A percentile compares a stretch with the other conserved stretches of the same genome.
These are phyloP conservation scores for Bembecia ichneumoniformis DNA, from an alignment of 2,888 invertebrate species.

Conservation along the genomic window DNA sequence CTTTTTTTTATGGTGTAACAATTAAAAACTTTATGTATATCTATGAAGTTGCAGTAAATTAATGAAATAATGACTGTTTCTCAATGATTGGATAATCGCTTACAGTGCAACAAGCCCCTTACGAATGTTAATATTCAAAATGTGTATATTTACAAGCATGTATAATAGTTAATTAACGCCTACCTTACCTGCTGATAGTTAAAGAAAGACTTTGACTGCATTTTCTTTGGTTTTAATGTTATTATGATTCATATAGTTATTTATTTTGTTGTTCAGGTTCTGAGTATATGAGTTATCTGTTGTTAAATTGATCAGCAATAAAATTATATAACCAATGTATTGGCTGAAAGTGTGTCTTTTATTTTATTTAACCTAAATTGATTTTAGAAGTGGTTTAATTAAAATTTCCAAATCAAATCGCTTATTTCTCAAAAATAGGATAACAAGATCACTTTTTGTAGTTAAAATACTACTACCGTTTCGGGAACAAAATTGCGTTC, in stretches of 20 bases:
- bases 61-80: no score
- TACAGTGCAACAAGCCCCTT: no score
- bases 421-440: no score
- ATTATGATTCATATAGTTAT: conserved; percentile 63
- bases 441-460: no score
- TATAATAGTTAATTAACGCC: conserved; percentile 21
- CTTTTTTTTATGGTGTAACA: not conserved
- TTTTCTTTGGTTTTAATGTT: conserved; percentile 34
- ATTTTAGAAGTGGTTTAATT: no score
- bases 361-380: not conserved
- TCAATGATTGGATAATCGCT: no score
- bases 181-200: conserved; percentile 25
- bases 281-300: conserved; percentile 67
- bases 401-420: no score
- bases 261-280: conserved; percentile 67
- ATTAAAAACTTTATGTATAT: not conserved
- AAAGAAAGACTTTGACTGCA: conserved; percentile 30
- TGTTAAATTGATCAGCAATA: conserved; percentile 62
- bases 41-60: not conserved
- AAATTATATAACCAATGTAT: conserved; percentile 55
- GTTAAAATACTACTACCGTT: no score
- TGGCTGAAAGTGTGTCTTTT: conserved; percentile 23
- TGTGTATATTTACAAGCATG: conserved; percentile 27
- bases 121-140: conserved; percentile 6
- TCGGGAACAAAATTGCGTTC: no score